These are phyloP conservation scores for Metopolophium dirhodum DNA, from an alignment of 1,140 invertebrate species.

Conservation along the genomic window DNA sequence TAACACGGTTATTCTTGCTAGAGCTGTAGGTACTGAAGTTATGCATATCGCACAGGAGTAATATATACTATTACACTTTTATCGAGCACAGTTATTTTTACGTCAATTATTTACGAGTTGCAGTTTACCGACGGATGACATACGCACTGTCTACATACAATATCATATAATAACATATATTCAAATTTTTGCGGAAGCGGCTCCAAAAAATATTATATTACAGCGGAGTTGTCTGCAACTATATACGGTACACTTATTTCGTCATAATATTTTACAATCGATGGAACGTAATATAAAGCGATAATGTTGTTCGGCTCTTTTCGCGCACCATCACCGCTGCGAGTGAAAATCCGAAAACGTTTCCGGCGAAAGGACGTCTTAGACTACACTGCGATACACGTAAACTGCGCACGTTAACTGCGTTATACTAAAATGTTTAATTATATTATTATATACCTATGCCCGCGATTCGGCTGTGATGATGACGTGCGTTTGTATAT, in stretches of 20 bases:
- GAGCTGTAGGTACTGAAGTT: background rate
- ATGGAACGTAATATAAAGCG: background rate
- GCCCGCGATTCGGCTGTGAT: background rate
- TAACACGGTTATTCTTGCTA: background rate
- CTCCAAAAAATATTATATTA: background rate
- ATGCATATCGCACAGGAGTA: background rate
- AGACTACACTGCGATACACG: background rate
- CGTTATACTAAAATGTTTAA: background rate
- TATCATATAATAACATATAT: too few species aligned
- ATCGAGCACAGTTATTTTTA: background rate
- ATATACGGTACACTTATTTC: too few species aligned
- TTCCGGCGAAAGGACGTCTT: background rate
- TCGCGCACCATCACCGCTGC: background rate
- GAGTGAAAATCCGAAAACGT: background rate
- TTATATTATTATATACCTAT: background rate
- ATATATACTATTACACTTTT: background rate
- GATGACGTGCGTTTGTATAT: background rate
- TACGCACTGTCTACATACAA: too few species aligned
- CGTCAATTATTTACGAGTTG: background rate
- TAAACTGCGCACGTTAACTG: background rate
- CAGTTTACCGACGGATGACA: background rate
- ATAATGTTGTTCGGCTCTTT: background rate
- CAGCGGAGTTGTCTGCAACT: background rate
- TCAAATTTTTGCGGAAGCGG: background rate
- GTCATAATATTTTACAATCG: background rate